Percentiles rank a stretch among this genome's conserved stretches.
Evolutionary conservation across 2,797 vertebrate species (phyloP).

Genomic region (Chelidonichthys spinosus): DNA sequence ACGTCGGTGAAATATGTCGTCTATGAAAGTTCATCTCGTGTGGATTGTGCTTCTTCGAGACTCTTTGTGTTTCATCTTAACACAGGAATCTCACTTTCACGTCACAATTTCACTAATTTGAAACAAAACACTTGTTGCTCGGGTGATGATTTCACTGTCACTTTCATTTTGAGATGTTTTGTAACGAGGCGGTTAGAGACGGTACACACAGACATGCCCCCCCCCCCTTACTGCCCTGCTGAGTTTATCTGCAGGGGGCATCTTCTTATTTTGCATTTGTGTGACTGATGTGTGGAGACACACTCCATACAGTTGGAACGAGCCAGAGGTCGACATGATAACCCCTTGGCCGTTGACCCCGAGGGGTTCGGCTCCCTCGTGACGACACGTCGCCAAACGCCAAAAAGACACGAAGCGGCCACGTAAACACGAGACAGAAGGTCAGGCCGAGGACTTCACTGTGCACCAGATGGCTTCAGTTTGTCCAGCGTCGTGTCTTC

Average conservation of each 20-base stretch:
- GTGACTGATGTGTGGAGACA: constrained; percentile 61
- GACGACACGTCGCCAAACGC: constrained; percentile 31
- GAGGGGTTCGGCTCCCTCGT: background rate
- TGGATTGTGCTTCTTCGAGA: too few species aligned
- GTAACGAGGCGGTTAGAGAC: background rate
- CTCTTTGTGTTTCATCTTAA: background rate
- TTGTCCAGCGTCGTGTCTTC: constrained; percentile 42
- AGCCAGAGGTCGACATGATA: constrained; percentile 67
- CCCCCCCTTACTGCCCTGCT: background rate
- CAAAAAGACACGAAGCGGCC: constrained; percentile 37
- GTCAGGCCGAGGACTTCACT: constrained; percentile 33
- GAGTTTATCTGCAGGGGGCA: constrained; percentile 38
- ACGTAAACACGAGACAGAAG: constrained; percentile 56
- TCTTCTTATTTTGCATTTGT: constrained; percentile 45
- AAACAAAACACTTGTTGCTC: background rate
- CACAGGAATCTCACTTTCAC: constrained; percentile 9
- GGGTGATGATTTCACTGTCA: constrained; percentile 3
- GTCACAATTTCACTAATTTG: constrained; percentile 24
- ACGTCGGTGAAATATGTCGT: too few species aligned
- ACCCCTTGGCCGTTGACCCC: constrained; percentile 51
- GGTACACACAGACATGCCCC: background rate
- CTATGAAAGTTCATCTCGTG: too few species aligned
- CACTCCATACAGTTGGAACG: constrained; percentile 56
- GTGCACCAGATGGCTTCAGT: constrained; percentile 46
- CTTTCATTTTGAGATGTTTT: constrained; percentile 8